These are phyloP conservation scores for Numenius arquata DNA, from an alignment of 2,113 vertebrate species.

Conservation along the genomic window DNA sequence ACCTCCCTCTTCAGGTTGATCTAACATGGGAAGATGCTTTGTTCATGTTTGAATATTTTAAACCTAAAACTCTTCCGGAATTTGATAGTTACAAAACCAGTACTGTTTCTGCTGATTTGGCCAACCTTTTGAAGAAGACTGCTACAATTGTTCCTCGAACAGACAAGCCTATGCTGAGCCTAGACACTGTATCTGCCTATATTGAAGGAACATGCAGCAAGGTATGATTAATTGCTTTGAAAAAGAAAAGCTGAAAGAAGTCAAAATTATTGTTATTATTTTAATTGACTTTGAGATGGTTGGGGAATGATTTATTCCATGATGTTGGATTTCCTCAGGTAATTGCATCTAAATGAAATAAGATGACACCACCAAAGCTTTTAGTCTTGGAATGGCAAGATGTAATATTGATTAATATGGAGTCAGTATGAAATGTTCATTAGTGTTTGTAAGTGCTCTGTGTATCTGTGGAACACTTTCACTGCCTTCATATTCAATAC, in stretches of 20 bases:
- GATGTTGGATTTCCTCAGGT: background rate
- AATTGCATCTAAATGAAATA: background rate
- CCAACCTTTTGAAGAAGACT: conserved; percentile 92
- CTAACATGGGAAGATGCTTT: conserved; percentile 90
- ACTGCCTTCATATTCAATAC: background rate
- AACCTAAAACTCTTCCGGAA: conserved; percentile 95
- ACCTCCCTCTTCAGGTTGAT: conserved; percentile 81
- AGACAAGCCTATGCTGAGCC: conserved; percentile 81
- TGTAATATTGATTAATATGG: background rate
- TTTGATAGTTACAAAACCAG: conserved; percentile 99
- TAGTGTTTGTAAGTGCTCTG: background rate
- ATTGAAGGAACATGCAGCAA: conserved; percentile 88
- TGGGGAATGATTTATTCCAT: background rate
- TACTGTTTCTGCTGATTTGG: conserved; percentile 94
- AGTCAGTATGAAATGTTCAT: background rate
- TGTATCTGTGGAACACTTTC: background rate
- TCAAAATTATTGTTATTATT: background rate
- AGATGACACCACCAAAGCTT: background rate
- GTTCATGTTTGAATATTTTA: conserved; percentile 97
- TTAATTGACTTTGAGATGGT: background rate
- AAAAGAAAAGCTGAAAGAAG: background rate
- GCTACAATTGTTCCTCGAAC: conserved; percentile 84
- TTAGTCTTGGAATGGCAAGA: background rate
- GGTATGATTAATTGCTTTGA: conserved; percentile 67
- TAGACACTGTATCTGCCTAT: conserved; percentile 90